phyloP scores from a whole-genome alignment of 2,888 invertebrate species.

The Perdita meconis region DNA sequence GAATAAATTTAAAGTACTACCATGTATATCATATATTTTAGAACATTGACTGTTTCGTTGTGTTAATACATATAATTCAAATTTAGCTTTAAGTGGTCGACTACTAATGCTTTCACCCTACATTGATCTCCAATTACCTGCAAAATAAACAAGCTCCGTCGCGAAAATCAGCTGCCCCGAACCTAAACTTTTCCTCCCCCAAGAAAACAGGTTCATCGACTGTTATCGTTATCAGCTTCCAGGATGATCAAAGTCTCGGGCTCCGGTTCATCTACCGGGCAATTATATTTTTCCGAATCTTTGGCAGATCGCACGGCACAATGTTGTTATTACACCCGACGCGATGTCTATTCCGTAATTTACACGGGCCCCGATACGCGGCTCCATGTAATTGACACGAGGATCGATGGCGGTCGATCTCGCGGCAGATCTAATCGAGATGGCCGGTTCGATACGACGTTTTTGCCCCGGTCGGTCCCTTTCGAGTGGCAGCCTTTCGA shows the following conservation, averaged over 20 bases:
- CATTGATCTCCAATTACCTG: too few relatives aligned
- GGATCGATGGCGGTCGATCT: constrained; percentile 40
- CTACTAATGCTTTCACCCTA: too few relatives aligned
- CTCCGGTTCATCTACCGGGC: constrained; percentile 15
- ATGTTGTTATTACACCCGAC: constrained; percentile 17
- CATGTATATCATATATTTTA: too few relatives aligned
- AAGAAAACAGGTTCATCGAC: constrained; percentile 2
- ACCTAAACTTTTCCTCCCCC: too few relatives aligned
- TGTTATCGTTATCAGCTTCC: constrained; percentile 33
- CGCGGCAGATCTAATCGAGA: constrained; percentile 33
- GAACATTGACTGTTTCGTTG: too few relatives aligned
- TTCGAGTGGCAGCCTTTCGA: constrained; percentile 44
- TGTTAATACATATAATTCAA: too few relatives aligned
- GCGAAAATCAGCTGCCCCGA: too few relatives aligned
- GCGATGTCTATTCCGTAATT: constrained; percentile 48
- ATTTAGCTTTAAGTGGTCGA: too few relatives aligned
- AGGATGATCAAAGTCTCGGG: constrained; percentile 22
- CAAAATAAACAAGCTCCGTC: too few relatives aligned
- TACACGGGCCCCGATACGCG: constrained; percentile 38
- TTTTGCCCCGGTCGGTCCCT: background rate
- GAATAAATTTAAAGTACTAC: too few relatives aligned
- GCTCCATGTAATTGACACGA: constrained; percentile 48
- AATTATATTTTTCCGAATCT: constrained; percentile 36
- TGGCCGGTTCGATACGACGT: constrained; percentile 22
- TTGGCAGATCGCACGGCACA: background rate